Conservation (phyloP, 1,140 invertebrate species). For the Sycophila sp. region DNA sequence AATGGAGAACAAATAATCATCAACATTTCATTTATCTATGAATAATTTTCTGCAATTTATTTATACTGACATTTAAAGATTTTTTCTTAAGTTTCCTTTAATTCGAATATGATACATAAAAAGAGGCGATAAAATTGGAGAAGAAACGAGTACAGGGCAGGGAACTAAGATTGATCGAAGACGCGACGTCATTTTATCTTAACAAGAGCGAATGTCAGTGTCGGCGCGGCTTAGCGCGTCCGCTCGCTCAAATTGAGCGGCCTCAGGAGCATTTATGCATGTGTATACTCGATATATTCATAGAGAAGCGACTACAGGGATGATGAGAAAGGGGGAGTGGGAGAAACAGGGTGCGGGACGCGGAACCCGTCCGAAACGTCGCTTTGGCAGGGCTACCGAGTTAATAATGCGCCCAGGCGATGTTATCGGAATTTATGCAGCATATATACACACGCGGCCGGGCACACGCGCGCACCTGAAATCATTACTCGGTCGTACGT, state of each 20-base stretch:
- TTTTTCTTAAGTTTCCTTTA: no score
- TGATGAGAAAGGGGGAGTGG: background rate
- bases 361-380: constrained; percentile 1
- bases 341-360: background rate
- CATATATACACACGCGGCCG: background rate
- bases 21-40: no score
- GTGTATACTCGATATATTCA: constrained; percentile 1
- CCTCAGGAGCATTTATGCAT: constrained; percentile 4
- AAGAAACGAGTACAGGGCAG: no score
- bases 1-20: no score
- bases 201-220: background rate
- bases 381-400: constrained; percentile 27
- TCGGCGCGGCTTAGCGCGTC: no score
- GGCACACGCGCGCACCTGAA: background rate
- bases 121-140: no score
- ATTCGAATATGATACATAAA: no score
- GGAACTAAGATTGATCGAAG: no score
- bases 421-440: constrained; percentile 46
- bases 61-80: no score
- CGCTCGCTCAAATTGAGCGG: background rate
- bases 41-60: no score
- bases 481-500: constrained; percentile 3
- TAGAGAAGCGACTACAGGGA: background rate
- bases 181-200: background rate
- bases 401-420: constrained; percentile 48